These are phyloP conservation scores for Malaclemys terrapin DNA, from an alignment of 2,113 vertebrate species.

Conservation along the genomic window DNA sequence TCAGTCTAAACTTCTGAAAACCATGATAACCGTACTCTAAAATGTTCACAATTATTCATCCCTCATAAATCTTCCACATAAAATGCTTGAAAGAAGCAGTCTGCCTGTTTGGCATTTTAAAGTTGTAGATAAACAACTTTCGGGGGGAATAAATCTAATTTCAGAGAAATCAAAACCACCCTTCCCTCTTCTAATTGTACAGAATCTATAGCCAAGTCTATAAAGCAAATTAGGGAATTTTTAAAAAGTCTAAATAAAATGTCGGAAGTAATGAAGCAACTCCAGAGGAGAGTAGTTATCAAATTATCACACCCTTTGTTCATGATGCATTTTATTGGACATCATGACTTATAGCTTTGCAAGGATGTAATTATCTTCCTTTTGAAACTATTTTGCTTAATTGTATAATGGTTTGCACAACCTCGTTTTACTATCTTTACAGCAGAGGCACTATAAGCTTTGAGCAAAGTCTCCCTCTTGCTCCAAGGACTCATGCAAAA, in stretches of 20 bases:
- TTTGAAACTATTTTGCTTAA: slow-evolving; percentile 22
- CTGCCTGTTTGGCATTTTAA: neutral
- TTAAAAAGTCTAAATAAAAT: neutral
- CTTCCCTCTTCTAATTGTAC: neutral
- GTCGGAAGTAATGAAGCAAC: neutral
- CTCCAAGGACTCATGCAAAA: neutral
- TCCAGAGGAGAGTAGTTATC: neutral
- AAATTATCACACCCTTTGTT: neutral
- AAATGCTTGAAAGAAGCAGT: slow-evolving; percentile 29
- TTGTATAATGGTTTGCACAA: neutral
- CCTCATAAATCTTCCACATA: slow-evolving; percentile 1
- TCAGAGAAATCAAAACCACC: neutral
- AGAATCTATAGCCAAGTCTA: neutral
- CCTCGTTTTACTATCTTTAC: slow-evolving; percentile 27
- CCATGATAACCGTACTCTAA: neutral
- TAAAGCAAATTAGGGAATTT: no score
- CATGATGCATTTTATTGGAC: neutral
- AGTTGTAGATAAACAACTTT: neutral
- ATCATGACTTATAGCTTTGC: neutral
- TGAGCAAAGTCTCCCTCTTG: neutral
- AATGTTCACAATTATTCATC: neutral
- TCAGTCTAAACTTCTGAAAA: slow-evolving; percentile 15
- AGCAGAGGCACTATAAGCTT: slow-evolving; percentile 24
- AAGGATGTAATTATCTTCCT: neutral
- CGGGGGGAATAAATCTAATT: neutral